Evolutionary conservation across 2,888 invertebrate genomes (phyloP).

Genomic region (Masnerella sp.): DNA sequence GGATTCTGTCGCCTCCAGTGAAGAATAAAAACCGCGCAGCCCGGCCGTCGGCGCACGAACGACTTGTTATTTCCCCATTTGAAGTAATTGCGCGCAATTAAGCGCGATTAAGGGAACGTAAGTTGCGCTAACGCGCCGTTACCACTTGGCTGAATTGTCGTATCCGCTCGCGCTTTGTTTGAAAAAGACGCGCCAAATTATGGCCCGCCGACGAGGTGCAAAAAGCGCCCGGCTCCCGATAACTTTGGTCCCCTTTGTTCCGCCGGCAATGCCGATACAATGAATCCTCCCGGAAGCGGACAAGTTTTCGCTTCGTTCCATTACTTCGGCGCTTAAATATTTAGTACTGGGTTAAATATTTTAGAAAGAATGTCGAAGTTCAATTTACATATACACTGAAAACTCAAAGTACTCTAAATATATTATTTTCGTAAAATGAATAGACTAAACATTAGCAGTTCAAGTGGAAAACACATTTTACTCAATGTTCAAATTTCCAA

Average conservation of each 20-base stretch:
- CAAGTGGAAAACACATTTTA: too few relatives aligned
- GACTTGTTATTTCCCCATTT: slow-evolving; percentile 75
- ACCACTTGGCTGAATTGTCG: slow-evolving; percentile 64
- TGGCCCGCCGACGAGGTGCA: slow-evolving; percentile 48
- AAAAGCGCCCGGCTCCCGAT: slow-evolving; percentile 32
- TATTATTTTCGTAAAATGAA: too few relatives aligned
- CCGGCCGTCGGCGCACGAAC: slow-evolving; percentile 62
- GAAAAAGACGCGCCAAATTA: slow-evolving; percentile 55
- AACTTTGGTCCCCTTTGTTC: slow-evolving; percentile 35
- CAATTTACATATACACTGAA: too few relatives aligned
- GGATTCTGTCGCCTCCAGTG: slow-evolving; percentile 63
- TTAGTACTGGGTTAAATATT: too few relatives aligned
- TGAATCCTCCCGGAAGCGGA: slow-evolving; percentile 1
- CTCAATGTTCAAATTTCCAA: too few relatives aligned
- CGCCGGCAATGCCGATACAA: slow-evolving; percentile 3
- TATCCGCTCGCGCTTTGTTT: slow-evolving; percentile 60
- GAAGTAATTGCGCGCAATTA: slow-evolving; percentile 74
- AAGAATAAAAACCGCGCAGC: slow-evolving; percentile 61
- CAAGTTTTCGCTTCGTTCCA: slow-evolving; percentile 11
- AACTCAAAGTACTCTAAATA: too few relatives aligned
- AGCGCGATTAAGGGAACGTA: slow-evolving; percentile 71
- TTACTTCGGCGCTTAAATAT: slow-evolving; percentile 17
- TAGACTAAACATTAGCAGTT: too few relatives aligned
- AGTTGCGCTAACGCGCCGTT: slow-evolving; percentile 62
- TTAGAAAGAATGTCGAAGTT: too few relatives aligned